Conservation (phyloP, 2,888 invertebrate genomes). For the Myopa tessellatipennis region DNA sequence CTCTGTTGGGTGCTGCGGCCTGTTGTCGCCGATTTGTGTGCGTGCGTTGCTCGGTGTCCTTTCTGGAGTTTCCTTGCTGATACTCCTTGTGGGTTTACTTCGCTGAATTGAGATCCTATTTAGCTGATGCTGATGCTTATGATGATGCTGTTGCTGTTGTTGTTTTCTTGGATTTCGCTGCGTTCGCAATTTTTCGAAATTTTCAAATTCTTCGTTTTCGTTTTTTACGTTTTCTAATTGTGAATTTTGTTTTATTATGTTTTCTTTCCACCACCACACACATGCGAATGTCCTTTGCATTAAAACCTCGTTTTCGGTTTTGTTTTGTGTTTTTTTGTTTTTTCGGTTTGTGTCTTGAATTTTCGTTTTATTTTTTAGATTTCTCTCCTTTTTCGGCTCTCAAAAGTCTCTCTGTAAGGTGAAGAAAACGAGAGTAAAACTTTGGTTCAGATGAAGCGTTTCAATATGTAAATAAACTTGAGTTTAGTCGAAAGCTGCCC, state of each 20-base stretch:
- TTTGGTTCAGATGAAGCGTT: too few relatives aligned
- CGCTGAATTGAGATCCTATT: conserved; percentile 37
- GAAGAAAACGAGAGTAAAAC: too few relatives aligned
- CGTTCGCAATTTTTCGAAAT: conserved; percentile 49
- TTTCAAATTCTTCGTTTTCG: conserved; percentile 63
- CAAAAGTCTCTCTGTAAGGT: conserved; percentile 61
- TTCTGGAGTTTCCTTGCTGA: conserved; percentile 33
- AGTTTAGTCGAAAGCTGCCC: too few relatives aligned
- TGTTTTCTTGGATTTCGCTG: conserved; percentile 42
- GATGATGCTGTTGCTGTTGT: conserved; percentile 34
- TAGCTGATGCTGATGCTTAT: conserved; percentile 35
- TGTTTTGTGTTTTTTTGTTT: conserved; percentile 45
- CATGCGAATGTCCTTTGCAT: conserved; percentile 67
- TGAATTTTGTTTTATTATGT: conserved; percentile 65
- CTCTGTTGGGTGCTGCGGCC: conserved; percentile 23
- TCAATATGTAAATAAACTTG: too few relatives aligned
- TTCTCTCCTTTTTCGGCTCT: conserved; percentile 63
- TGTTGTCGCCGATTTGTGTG: conserved; percentile 40
- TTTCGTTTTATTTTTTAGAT: conserved; percentile 46
- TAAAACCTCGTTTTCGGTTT: conserved; percentile 52
- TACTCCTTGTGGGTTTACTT: conserved; percentile 36
- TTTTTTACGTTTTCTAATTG: conserved; percentile 67
- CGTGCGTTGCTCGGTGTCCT: conserved; percentile 42
- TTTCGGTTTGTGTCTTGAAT: conserved; percentile 35
- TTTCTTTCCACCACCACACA: conserved; percentile 67